phyloP scores from a whole-genome alignment of 2,113 vertebrate genomes.

The Corythornis cristatus region DNA sequence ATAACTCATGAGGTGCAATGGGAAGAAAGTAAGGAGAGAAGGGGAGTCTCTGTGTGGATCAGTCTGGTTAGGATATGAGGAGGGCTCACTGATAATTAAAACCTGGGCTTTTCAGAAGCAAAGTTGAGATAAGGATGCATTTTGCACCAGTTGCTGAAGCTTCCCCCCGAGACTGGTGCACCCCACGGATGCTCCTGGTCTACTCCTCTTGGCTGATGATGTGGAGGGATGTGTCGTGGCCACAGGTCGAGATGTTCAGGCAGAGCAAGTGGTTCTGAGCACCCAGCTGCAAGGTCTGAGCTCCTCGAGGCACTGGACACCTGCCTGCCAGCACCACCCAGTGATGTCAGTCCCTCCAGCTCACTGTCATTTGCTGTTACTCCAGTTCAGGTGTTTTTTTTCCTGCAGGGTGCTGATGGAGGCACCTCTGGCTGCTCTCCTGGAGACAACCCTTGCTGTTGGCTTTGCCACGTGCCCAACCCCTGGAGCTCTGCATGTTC shows the following conservation, averaged over 20 bases:
- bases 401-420: background rate
- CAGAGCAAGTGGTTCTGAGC: background rate
- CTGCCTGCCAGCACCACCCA: background rate
- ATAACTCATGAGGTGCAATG: conserved; percentile 61
- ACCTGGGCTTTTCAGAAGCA: accelerated
- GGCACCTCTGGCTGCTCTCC: background rate
- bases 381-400: background rate
- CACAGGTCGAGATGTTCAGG: background rate
- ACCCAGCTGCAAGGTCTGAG: background rate
- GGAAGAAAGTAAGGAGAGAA: conserved; percentile 33
- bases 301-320: background rate
- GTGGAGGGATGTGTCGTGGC: background rate
- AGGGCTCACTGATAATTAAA: background rate
- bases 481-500: accelerated
- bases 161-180: background rate
- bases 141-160: background rate
- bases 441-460: background rate
- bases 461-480: background rate
- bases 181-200: background rate
- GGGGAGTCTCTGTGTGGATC: background rate
- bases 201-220: background rate
- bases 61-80: background rate
- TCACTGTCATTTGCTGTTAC: background rate
- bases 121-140: background rate
- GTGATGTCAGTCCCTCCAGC: background rate